Conservation (phyloP, 2,797 vertebrate species). For the Ptychadena robeensis region DNA sequence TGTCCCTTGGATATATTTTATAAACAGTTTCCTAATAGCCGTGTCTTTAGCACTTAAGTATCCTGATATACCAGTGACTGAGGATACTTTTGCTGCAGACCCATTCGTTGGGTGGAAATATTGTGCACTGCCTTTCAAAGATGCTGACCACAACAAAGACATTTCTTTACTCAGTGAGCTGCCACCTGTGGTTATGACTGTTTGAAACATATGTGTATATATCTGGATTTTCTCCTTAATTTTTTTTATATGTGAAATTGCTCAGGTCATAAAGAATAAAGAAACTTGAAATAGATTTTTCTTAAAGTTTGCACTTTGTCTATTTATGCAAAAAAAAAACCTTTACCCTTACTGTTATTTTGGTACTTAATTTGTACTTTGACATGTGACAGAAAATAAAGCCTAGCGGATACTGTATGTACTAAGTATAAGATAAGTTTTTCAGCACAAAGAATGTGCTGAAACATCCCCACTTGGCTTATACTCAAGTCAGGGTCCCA, state of each 20-base stretch:
- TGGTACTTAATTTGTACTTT: no score
- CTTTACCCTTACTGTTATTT: no score
- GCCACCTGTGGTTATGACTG: conserved; percentile 61
- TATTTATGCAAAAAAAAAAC: no score
- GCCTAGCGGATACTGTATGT: no score
- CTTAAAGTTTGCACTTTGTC: background rate
- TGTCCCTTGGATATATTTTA: conserved; percentile 82
- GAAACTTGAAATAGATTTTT: background rate
- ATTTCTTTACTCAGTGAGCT: conserved; percentile 63
- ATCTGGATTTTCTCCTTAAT: conserved; percentile 19
- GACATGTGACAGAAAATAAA: no score
- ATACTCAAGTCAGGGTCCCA: no score
- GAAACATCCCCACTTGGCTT: no score
- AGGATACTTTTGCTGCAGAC: conserved; percentile 70
- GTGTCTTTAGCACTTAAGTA: conserved; percentile 74
- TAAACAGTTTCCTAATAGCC: conserved; percentile 84
- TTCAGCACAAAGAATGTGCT: no score
- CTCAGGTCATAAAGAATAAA: conserved; percentile 19
- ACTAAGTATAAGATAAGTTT: no score
- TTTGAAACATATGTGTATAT: conserved; percentile 50
- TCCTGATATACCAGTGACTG: conserved; percentile 65
- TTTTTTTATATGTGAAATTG: background rate
- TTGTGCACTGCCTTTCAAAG: conserved; percentile 73
- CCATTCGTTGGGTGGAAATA: conserved; percentile 86
- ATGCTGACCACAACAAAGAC: conserved; percentile 55